A percentile compares a stretch with the other conserved stretches of the same genome.
Evolutionary conservation across 2,797 vertebrate species (phyloP).

Genomic region (Hephaestus fuliginosus): DNA sequence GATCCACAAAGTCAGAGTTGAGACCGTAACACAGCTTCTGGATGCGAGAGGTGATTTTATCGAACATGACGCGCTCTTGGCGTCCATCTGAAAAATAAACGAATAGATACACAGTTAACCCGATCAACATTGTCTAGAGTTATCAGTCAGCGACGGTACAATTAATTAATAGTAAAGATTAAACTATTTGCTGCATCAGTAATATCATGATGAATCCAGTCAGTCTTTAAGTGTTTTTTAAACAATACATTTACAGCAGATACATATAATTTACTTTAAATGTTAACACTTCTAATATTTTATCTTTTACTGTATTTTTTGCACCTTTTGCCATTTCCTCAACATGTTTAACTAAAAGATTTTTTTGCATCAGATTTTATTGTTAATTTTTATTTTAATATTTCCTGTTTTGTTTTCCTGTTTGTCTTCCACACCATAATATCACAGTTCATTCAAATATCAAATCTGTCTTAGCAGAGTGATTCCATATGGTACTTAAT

Average conservation of each 20-base stretch:
- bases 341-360: not conserved
- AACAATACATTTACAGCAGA: not conserved
- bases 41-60: slow-evolving; percentile 98
- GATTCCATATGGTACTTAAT: not conserved
- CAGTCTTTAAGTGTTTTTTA: not conserved
- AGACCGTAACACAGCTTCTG: slow-evolving; percentile 99
- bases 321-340: too few relatives aligned
- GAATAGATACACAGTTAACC: not conserved
- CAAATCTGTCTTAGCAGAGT: not conserved
- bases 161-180: not conserved
- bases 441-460: not conserved
- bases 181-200: not conserved
- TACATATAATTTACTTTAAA: not conserved
- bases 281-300: not conserved
- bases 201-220: not conserved
- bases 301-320: not conserved
- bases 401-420: not conserved
- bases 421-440: not conserved
- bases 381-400: too few relatives aligned
- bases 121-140: rapidly evolving
- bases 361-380: not conserved
- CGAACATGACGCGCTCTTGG: slow-evolving; percentile 98
- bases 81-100: slow-evolving; percentile 89
- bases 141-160: not conserved
- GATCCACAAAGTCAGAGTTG: slow-evolving; percentile 97